Conservation (phyloP, 2,888 invertebrate genomes). For the Zygothrica quintamaculata region DNA sequence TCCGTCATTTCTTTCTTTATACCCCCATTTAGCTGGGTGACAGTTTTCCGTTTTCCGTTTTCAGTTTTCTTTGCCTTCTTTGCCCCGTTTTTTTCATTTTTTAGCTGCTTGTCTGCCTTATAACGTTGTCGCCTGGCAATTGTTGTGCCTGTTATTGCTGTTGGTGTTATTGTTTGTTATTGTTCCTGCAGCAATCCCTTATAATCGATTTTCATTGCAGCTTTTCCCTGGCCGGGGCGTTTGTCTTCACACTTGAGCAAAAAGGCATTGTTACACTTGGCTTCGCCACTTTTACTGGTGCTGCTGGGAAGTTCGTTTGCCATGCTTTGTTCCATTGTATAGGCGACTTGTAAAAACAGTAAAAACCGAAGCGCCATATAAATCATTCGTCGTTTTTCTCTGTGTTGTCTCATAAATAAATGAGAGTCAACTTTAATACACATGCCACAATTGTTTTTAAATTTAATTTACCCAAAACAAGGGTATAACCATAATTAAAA, state of each 20-base stretch:
- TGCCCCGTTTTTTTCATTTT: conserved; percentile 5
- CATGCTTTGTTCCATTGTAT: conserved; percentile 15
- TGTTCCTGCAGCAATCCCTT: conserved; percentile 41
- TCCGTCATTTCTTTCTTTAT: neutral
- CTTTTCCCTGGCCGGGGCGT: conserved; percentile 14
- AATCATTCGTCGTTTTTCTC: conserved; percentile 18
- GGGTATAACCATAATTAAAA: conserved; percentile 21
- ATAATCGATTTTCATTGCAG: conserved; percentile 59
- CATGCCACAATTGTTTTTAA: conserved; percentile 4
- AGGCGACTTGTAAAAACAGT: conserved; percentile 42
- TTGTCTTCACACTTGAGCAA: conserved; percentile 56
- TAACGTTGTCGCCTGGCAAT: conserved; percentile 24
- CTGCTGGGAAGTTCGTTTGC: conserved; percentile 1
- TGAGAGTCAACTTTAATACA: conserved; percentile 3
- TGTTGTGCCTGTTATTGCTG: conserved; percentile 10
- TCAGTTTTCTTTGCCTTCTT: conserved; percentile 7
- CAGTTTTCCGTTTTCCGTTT: conserved; percentile 20
- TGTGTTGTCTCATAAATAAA: conserved; percentile 5
- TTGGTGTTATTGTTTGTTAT: conserved; percentile 30
- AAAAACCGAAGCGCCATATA: conserved; percentile 21
- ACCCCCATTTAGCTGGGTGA: conserved; percentile 1
- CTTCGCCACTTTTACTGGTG: conserved; percentile 9
- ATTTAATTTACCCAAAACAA: conserved; percentile 12
- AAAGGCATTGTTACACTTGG: conserved; percentile 44
- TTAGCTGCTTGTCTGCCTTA: conserved; percentile 13